These are phyloP conservation scores for Heliconius erato DNA, from an alignment of 2,888 invertebrate genomes.

Conservation along the genomic window DNA sequence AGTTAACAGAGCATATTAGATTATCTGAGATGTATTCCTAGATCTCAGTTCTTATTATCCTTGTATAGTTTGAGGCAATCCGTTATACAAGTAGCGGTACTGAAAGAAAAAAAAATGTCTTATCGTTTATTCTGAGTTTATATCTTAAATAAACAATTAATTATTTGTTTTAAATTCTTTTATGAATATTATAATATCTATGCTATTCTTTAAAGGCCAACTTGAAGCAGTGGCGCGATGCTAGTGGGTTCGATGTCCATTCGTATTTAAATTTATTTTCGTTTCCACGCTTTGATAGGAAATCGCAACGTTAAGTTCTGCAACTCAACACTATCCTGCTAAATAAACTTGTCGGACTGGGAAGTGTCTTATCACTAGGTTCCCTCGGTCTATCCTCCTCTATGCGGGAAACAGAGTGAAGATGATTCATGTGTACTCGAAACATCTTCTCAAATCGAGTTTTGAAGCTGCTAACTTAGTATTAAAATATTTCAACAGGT, in stretches of 20 bases:
- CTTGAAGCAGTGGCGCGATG: background rate
- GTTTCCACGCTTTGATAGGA: background rate
- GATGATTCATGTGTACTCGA: too few relatives aligned
- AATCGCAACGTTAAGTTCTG: background rate
- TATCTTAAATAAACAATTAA: background rate
- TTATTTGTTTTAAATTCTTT: background rate
- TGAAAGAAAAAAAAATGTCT: background rate
- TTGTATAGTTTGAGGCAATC: background rate
- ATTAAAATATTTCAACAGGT: conserved; percentile 12
- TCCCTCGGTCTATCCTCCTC: too few relatives aligned
- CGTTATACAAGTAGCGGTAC: conserved; percentile 3
- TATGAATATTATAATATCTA: too few relatives aligned
- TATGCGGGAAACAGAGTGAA: background rate
- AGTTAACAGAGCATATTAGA: background rate
- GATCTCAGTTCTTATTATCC: background rate
- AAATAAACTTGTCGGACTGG: too few relatives aligned
- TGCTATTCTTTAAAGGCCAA: too few relatives aligned
- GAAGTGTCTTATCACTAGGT: too few relatives aligned
- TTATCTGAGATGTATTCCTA: background rate
- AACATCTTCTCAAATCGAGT: background rate
- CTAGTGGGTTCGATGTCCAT: background rate
- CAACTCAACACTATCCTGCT: too few relatives aligned
- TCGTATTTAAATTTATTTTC: background rate
- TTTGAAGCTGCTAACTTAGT: background rate
- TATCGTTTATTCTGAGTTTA: background rate